Conservation (phyloP, 2,113 vertebrate species). For the Callaeas wilsoni region DNA sequence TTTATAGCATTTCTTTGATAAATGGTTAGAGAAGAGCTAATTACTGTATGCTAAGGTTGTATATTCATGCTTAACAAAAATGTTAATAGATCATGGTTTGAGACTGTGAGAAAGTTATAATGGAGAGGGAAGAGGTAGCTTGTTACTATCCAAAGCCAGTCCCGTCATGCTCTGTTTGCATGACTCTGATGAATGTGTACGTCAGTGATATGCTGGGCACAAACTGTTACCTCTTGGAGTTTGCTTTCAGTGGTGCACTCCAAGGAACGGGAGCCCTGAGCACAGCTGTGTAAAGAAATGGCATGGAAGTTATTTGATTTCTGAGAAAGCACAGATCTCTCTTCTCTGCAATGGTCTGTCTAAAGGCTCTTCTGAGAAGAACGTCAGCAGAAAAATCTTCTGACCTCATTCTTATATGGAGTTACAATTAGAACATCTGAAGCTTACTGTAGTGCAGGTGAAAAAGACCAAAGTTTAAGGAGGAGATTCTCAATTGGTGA, state of each 20-base stretch:
- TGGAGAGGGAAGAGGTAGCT: rapidly evolving
- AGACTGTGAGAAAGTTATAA: neutral
- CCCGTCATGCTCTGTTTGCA: neutral
- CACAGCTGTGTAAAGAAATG: neutral
- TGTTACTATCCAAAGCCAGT: neutral
- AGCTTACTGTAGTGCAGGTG: neutral
- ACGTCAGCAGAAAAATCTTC: neutral
- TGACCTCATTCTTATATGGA: neutral
- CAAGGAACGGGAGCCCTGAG: neutral
- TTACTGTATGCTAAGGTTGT: neutral
- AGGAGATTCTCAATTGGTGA: rapidly evolving
- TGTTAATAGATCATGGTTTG: neutral
- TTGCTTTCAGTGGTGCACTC: neutral
- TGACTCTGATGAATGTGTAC: neutral
- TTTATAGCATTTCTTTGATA: neutral
- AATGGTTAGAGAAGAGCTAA: neutral
- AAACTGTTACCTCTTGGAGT: neutral
- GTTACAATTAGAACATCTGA: neutral
- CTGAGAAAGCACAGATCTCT: neutral
- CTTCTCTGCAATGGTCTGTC: neutral
- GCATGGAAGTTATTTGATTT: neutral
- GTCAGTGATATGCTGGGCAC: neutral
- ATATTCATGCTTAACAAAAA: neutral
- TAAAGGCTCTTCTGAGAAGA: neutral
- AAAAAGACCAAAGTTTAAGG: neutral